phyloP scores from a whole-genome alignment of 2,888 invertebrate genomes.

The Eurytoma californica region DNA sequence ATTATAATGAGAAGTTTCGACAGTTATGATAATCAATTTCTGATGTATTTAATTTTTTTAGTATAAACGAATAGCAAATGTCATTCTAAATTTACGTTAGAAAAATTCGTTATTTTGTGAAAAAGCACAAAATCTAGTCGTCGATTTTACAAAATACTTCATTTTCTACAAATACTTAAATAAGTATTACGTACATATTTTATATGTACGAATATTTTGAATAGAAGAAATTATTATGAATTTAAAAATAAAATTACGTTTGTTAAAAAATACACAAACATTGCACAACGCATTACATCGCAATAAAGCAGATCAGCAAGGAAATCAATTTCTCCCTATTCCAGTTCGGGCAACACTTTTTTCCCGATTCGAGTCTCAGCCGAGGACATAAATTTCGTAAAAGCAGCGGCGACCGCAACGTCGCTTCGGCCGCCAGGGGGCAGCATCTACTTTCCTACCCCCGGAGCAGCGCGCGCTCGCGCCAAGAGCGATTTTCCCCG shows the following conservation, averaged over 20 bases:
- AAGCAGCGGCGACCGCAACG: not conserved
- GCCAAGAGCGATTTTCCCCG: constrained; percentile 23
- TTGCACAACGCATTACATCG: not conserved
- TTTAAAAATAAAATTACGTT: not conserved
- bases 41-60: constrained; percentile 3
- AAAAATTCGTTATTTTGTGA: not conserved
- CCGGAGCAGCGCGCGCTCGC: not conserved
- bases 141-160: not conserved
- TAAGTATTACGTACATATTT: no score
- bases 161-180: no score
- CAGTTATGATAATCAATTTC: constrained; percentile 24
- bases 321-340: constrained; percentile 23
- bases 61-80: not conserved
- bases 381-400: constrained; percentile 11
- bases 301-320: not conserved
- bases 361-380: not conserved
- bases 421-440: constrained; percentile 26
- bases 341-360: not conserved
- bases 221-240: not conserved
- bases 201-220: no score
- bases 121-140: not conserved
- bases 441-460: constrained; percentile 41
- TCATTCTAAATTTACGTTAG: constrained; percentile 35
- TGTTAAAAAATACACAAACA: not conserved
- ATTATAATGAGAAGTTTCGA: constrained; percentile 25